These are phyloP conservation scores for Leptinotarsa defecta DNA, from an alignment of 1,140 invertebrate species.

Conservation along the genomic window DNA sequence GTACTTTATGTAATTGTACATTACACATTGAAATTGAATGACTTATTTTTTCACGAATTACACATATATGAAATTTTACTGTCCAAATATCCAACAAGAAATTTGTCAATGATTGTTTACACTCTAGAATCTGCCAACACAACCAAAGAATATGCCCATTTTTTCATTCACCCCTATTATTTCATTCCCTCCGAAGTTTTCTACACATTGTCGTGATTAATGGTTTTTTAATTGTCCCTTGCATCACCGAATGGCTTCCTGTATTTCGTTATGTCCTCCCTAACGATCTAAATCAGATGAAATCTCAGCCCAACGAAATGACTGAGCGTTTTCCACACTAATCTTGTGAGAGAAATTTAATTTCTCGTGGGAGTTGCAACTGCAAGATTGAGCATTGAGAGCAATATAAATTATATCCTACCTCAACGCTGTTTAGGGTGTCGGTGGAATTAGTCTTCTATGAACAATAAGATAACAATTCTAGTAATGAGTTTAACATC, in stretches of 20 bases:
- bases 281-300: constrained; percentile 1
- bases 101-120: too few species aligned
- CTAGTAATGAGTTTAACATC: too few species aligned
- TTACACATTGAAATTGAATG: too few species aligned
- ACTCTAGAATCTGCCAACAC: too few species aligned
- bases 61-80: too few species aligned
- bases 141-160: neutral
- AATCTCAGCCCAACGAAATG: neutral
- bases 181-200: neutral
- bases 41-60: too few species aligned
- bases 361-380: neutral
- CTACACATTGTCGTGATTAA: neutral
- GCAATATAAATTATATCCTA: too few species aligned
- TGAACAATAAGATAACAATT: too few species aligned
- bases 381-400: neutral
- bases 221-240: constrained; percentile 5
- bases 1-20: too few species aligned
- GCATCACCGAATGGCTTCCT: neutral
- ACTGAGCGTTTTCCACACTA: neutral
- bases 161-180: neutral
- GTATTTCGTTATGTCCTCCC: constrained; percentile 7
- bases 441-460: too few species aligned
- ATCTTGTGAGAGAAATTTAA: neutral
- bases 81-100: too few species aligned
- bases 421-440: too few species aligned